Evolutionary conservation across 2,888 invertebrate species (phyloP), one percentile per base, ranked within the genome.

Genomic region (Microplitis manilae): DNA sequence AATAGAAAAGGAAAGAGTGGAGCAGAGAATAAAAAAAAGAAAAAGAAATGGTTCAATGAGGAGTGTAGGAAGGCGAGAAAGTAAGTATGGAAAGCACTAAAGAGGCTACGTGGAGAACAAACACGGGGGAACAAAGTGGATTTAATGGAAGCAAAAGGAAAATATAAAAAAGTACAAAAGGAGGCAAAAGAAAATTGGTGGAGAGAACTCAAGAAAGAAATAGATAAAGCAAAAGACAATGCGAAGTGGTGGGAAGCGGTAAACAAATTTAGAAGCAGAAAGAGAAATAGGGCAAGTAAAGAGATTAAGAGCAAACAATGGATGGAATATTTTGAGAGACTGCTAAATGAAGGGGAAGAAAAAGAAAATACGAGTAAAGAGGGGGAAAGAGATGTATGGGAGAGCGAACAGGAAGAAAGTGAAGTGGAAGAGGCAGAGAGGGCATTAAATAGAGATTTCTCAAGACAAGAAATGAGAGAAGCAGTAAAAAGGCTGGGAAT

Each of bases 141-240:
- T 65, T 7, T 78, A 6, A 73, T 72, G 41, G 70, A 69, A 68
- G 39, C 59, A 20, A 62, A 68, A 68, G 62, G 8, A n/a, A 64
- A 68, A 15, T 20, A 30, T 9, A 41, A 30, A 13, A 15, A 9
- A n/a, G 13, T 20, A 4, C 38, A 8, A 1, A 68, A 40, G n/a
- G 13, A 74, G 9, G 61, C 2, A 20, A 59, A 59, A 17, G 30
- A 65, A 9, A 62, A 20, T 0, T 67, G 41, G 68, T 30, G 59
- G 39, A 13, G 15, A 17, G 67, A 65, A 50, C 15, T 74, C 1
- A 20, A 20, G 20, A 20, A 20, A 2, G 20, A 20, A 1, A 20
- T 20, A 5, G 30, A 15, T 5, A 61, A 60, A n/a, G 75, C 75
- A 2, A 61, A n/a, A n/a, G 61, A 39, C 38, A 72, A 13, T 62